Conservation (phyloP, 1,140 invertebrate species). For the Nixonia krombeini region DNA sequence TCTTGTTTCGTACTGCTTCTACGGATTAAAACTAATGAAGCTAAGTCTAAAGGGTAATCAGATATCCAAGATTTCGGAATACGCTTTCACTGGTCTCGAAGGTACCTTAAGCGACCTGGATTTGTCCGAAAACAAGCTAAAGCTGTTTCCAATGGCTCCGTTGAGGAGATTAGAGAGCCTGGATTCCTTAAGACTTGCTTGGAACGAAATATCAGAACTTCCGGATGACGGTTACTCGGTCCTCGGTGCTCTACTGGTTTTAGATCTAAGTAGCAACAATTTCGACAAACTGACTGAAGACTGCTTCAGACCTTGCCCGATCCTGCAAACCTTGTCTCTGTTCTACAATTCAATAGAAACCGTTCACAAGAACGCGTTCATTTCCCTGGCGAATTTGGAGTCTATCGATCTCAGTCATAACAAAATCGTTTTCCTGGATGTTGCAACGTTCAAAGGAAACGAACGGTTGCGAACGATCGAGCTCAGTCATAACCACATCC, state of each 20-base stretch:
- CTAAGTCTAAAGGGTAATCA: constrained; percentile 88
- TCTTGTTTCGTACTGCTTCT: constrained; percentile 88
- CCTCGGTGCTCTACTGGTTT: constrained; percentile 80
- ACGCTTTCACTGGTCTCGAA: constrained; percentile 87
- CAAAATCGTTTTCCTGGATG: constrained; percentile 82
- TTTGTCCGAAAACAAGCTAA: constrained; percentile 88
- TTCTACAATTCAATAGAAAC: constrained; percentile 87
- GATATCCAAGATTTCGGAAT: constrained; percentile 83
- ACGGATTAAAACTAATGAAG: constrained; percentile 84
- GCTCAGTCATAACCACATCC: constrained; percentile 90
- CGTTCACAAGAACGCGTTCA: constrained; percentile 84
- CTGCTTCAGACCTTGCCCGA: constrained; percentile 84
- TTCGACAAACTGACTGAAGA: constrained; percentile 82
- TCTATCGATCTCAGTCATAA: constrained; percentile 91
- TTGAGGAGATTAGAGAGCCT: constrained; percentile 83
- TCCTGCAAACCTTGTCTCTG: constrained; percentile 83
- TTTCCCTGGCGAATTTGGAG: constrained; percentile 80
- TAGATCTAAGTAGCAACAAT: constrained; percentile 90
- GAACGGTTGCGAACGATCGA: constrained; percentile 85
- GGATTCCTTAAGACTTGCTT: constrained; percentile 81
- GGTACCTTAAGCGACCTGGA: constrained; percentile 84
- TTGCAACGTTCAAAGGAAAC: constrained; percentile 82
- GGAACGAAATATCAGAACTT: constrained; percentile 84
- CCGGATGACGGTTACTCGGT: constrained; percentile 80
- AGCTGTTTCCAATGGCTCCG: constrained; percentile 84